Base-by-base conservation (phyloP, 2,888 invertebrate species). In the Gastrophysa polygoni region DNA sequence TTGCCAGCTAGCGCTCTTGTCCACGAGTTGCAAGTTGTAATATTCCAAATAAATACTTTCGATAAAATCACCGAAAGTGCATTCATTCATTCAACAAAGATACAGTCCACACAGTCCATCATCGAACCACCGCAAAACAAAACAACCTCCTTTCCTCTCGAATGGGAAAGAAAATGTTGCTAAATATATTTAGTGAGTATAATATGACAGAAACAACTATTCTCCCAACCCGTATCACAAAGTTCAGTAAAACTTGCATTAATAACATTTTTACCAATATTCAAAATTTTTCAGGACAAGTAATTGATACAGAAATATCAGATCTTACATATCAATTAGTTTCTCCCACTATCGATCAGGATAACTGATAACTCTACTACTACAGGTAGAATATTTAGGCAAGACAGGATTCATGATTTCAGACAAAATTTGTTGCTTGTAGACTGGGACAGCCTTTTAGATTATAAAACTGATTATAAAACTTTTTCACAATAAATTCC, bases 231-330 rank as follows among this genome's bases (percentile, higher is more conserved):
- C 49, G 28, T 49, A 28, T 28, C n/a, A 49, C 49, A 49, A 49
- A 49, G 49, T 49, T 49, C 49, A 49, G 49, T 49, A 47, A 47
- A 47, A 47, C 20, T 17, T 47, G 47, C 47, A 47, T 47, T 48
- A 24, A 48, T 21, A 48, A 49, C 49, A 49, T 49, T 49, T 49
- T 49, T 28, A 49, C 49, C 24, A 49, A 49, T 49, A 49, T 49
- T 49, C 28, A 24, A 49, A 49, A 49, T 28, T 49, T 49, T 17
- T 49, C 28, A 49, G 49, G 2, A 28, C 49, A 49, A 2, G 28
- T 49, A 49, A 49, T 28, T 49, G 49, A 49, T 49, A 49, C 49
- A 49, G 49, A 49, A 49, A 49, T 24, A 49, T 49, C 49, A 49
- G 49, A 49, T 49, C 49, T 28, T 24, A 49, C 49, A 49, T 49